These are phyloP conservation scores for Lontra canadensis DNA, from an alignment of 2,113 vertebrate species.

Conservation along the genomic window DNA sequence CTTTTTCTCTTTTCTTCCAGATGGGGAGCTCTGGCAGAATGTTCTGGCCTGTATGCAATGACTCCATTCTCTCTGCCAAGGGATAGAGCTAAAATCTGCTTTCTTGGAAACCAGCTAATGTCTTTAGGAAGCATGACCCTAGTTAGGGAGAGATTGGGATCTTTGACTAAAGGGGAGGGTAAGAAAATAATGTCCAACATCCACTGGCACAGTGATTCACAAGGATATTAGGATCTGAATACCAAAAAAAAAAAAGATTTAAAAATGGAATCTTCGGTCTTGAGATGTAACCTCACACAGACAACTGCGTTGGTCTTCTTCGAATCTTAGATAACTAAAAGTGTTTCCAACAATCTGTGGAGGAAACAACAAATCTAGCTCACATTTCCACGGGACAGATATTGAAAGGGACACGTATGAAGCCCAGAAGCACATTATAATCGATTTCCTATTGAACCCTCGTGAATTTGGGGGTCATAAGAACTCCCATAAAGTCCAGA, in stretches of 20 bases:
- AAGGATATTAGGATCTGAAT: not conserved
- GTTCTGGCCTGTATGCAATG: constrained; percentile 49
- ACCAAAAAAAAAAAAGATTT: not conserved
- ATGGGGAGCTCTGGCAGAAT: constrained; percentile 72
- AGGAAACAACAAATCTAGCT: not conserved
- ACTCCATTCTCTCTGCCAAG: constrained; percentile 55
- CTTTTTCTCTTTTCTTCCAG: constrained; percentile 65
- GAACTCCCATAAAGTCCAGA: not conserved
- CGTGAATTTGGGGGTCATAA: constrained; percentile 22
- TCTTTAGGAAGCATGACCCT: constrained; percentile 60
- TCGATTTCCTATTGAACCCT: not conserved
- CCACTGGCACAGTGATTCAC: not conserved
- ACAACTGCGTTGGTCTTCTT: not conserved
- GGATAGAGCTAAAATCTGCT: constrained; percentile 62
- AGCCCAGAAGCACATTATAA: not conserved
- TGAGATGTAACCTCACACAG: not conserved
- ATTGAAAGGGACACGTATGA: not conserved
- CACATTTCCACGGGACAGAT: not conserved
- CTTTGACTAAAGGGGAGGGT: not conserved
- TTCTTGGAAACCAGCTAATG: constrained; percentile 63
- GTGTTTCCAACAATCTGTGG: not conserved
- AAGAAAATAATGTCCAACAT: not conserved
- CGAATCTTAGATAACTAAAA: not conserved
- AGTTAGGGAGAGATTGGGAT: not conserved
- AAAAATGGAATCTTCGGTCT: not conserved